Evolutionary conservation across 2,797 vertebrate species (phyloP).

Genomic region (Dendrocincla tyrannina): DNA sequence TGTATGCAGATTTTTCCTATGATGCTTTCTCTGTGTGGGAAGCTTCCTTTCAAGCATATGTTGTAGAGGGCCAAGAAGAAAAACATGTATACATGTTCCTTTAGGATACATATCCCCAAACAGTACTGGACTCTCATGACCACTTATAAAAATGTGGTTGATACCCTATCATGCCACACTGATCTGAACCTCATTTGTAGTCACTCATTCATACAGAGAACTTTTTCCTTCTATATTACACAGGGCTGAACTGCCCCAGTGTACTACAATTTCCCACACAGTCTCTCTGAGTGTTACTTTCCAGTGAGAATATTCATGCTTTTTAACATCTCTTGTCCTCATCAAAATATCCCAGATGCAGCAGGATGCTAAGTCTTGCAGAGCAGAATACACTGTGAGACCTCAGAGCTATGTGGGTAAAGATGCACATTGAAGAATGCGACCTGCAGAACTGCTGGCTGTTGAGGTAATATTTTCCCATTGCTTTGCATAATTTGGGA

Average conservation of each 20-base stretch:
- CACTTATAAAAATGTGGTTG: not conserved
- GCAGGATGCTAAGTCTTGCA: not conserved
- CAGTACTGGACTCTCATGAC: not conserved
- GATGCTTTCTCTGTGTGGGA: constrained; percentile 23
- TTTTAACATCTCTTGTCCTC: not conserved
- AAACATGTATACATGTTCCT: not conserved
- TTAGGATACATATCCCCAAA: not conserved
- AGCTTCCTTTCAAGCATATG: constrained; percentile 10
- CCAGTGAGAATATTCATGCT: not conserved
- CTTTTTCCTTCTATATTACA: not conserved
- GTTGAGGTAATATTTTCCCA: not conserved
- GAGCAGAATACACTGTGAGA: not conserved
- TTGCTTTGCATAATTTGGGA: not conserved
- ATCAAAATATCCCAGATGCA: not conserved
- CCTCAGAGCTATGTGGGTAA: constrained; percentile 5
- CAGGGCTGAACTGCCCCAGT: not conserved
- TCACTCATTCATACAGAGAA: not conserved
- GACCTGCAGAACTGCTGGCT: constrained; percentile 4
- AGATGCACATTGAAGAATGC: not conserved
- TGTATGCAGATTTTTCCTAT: constrained; percentile 28
- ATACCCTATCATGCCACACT: not conserved
- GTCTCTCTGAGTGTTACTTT: not conserved
- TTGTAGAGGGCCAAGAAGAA: constrained; percentile 14
- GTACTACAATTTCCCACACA: not conserved
- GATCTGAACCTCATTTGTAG: not conserved